Evolutionary conservation across 2,888 invertebrate species (phyloP), one percentile per base, ranked within the genome.

Genomic region (Lycocerus yunnanus): DNA sequence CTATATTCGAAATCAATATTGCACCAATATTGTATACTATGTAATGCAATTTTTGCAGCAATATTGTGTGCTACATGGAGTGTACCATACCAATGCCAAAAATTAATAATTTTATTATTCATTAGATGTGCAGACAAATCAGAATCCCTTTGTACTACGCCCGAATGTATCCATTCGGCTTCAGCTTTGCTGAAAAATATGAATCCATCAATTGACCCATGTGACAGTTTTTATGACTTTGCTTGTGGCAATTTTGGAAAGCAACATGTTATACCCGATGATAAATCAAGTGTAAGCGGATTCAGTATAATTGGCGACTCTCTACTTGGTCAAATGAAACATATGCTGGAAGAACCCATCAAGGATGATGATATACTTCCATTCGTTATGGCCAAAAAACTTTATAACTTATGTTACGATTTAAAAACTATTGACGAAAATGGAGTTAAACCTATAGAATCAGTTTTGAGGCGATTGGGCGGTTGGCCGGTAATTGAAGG

Each of bases 401-500:
- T 97, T 76, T 97, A 95, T 88, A 91, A 91, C 82, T 92, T 96
- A 68, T 97, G 97, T 87, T 94, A 97, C 92, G 95, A 97, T 85
- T 92, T 93, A 87, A 92, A 92, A 78, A 87, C 92, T 15, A 97
- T 98, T 81, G 96, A 97, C 84, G 88, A 91, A 1, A 90, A 93
- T 67, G 97, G 96, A 0, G 86, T 94, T 63, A 87, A 88, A 3
- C 96, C 97, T 0, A 90, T 97, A 58, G 86, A 90, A 70, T 88
- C 90, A 0, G 92, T 96, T 84, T 87, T 97, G 69, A 89, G 89
- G 43, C 88, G 90, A 14, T 89, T 98, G 18, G 97, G 98, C 0
- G 97, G 97, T 3, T 98, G 97, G 97, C 98, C 98, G 0, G 93
- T 95, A n/a, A 88, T 97, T 58, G 93, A 93, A 79, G 96, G 93